Base-by-base conservation (phyloP, 2,888 invertebrate genomes). In the Lysandra bellargus region DNA sequence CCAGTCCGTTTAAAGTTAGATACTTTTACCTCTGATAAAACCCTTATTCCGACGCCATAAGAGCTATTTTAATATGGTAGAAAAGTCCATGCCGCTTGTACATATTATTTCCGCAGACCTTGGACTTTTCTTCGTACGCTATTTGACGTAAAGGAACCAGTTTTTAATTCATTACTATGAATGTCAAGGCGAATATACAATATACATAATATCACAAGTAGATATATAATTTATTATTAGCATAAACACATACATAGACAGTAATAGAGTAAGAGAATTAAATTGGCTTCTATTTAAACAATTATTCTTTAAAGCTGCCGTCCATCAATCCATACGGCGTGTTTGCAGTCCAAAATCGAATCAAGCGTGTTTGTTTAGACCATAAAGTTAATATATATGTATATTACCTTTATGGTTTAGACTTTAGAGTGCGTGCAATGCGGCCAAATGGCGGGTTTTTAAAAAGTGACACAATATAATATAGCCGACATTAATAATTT, bases 111-210 rank as follows among this genome's bases (percentile, higher is more conserved):
- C 76, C 33, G 4, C 23, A 17, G 57, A 12, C 30, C 57, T 49
- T 53, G 60, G 17, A 77, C 33, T 57, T 49, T 57, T 77, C 17
- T 33, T 77, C 44, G 33, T 23, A 76, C 57, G 7, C 30, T 49
- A n/a, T 33, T 37, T 37, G 23, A 77, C 33, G 69, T 69, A 69
- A 14, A 23, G 69, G 23, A 69, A 69, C 69, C 69, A 37, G 69
- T 37, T 69, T 37, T 69, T 37, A 69, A 33, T 69, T 69, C 33
- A 69, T 69, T 33, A 12, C 30, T 64, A 64, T 64, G 33, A 69
- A 69, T 69, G 37, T 69, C 69, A 69, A 69, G 69, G 69, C 23
- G 33, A 69, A 33, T 37, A 37, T 17, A 69, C 69, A 69, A 14
- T 69, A 37, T 37, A 37, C 69, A 69, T 12, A 23, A 12, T 61